phyloP scores from a whole-genome alignment of 2,888 invertebrate species.

The Prionchulus punctatus region DNA sequence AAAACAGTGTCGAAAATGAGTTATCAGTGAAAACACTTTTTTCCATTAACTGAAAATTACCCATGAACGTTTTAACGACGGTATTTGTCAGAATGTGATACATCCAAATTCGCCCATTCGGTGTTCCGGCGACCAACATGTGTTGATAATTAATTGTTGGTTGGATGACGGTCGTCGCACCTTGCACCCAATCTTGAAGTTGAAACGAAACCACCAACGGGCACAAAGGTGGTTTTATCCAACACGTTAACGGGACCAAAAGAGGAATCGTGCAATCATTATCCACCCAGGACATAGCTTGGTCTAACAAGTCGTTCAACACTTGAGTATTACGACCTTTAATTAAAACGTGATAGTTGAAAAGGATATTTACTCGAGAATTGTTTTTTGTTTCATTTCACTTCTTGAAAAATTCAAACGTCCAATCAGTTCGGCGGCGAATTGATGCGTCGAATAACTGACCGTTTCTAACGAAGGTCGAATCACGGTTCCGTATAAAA shows the following conservation, averaged over 20 bases:
- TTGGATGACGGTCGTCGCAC: neutral
- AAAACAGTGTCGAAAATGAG: slow-evolving; percentile 6
- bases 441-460: slow-evolving; percentile 66
- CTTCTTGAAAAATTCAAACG: slow-evolving; percentile 54
- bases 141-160: neutral
- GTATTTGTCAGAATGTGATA: slow-evolving; percentile 49
- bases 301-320: slow-evolving; percentile 48
- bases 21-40: too few relatives aligned
- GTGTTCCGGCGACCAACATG: neutral
- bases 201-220: slow-evolving; percentile 27
- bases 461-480: slow-evolving; percentile 67
- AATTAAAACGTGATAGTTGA: neutral
- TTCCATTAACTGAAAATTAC: slow-evolving; percentile 41
- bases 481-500: slow-evolving; percentile 49
- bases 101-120: slow-evolving; percentile 17
- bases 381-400: too few relatives aligned
- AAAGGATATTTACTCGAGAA: too few relatives aligned
- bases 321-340: slow-evolving; percentile 22
- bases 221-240: slow-evolving; percentile 45
- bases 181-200: slow-evolving; percentile 5
- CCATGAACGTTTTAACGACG: slow-evolving; percentile 64
- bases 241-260: slow-evolving; percentile 72
- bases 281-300: slow-evolving; percentile 86
- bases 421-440: slow-evolving; percentile 74
- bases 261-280: slow-evolving; percentile 61